Base-by-base conservation (phyloP, 2,888 invertebrate species). In the Synanthedon vespiformis region DNA sequence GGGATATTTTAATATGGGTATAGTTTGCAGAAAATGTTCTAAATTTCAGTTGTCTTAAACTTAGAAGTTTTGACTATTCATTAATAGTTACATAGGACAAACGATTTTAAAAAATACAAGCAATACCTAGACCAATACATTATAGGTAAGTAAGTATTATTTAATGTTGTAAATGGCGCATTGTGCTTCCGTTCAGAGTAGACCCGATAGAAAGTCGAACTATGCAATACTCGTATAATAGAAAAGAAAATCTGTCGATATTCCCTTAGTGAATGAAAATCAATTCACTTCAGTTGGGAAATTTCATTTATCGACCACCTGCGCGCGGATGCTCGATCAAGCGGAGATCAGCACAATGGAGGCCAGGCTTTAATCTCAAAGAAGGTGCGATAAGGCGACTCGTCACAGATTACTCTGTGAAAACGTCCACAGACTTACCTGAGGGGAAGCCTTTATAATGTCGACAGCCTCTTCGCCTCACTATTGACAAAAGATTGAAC, bases 301-400 rank as follows among this genome's bases (percentile, higher is more conserved):
- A 76, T 72, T 72, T 73, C 70, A 70, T 74, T 72, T 72, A 72
- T 72, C 68, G 74, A 70, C 72, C 78, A 78, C 77, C 77, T 78
- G 77, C 65, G 67, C 64, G 56, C 58, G 62, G 64, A 64, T 67
- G 65, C 67, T 72, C 78, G 68, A 77, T 76, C 74, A 73, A 67
- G 59, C 67, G 67, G 57, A 61, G 62, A 55, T 64, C 67, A 61
- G 61, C 62, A 75, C 77, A 77, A 76, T 70, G 58, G 70, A 56
- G 54, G 57, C 65, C 57, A 55, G 62, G 61, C 61, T 67, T 62
- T 71, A 70, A 76, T 75, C 75, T 72, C 60, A 60, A 65, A 64
- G 66, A 68, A 65, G 62, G 48, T 16, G 48, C 48, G 13, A 13
- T 13, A 48, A 48, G 48, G 14, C 48, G 22, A 59, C 65, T 67